These are phyloP conservation scores for Tinamus guttatus DNA, from an alignment of 2,113 vertebrate genomes.

Conservation along the genomic window DNA sequence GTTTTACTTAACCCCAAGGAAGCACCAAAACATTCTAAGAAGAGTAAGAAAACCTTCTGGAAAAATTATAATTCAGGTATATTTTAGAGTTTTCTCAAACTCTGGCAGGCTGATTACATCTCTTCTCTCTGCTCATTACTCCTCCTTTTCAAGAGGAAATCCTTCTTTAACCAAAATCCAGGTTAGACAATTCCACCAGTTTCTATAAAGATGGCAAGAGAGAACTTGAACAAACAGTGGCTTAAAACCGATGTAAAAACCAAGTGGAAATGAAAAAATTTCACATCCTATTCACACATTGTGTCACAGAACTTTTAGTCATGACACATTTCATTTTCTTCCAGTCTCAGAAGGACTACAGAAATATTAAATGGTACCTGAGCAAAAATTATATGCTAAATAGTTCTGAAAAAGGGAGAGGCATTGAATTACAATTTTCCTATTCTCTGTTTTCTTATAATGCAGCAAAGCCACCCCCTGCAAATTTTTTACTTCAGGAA, in stretches of 20 bases:
- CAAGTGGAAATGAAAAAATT: not conserved
- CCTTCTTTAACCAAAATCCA: not conserved
- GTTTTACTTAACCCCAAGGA: not conserved
- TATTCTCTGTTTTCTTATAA: not conserved
- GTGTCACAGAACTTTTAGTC: not conserved
- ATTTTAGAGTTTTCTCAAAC: not conserved
- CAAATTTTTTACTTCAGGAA: not conserved
- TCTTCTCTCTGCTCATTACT: not conserved
- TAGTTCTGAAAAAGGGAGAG: not conserved
- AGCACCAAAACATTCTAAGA: not conserved
- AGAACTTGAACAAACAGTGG: not conserved
- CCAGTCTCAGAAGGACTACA: not conserved
- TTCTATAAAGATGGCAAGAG: not conserved
- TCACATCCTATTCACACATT: not conserved
- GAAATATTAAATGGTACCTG: not conserved
- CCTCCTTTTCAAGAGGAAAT: not conserved
- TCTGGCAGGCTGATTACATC: not conserved
- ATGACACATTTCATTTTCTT: not conserved
- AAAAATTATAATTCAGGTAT: not conserved
- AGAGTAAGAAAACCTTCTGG: not conserved
- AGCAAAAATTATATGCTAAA: not conserved
- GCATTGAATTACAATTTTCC: not conserved
- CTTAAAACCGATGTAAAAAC: not conserved
- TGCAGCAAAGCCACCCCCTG: not conserved
- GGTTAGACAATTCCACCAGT: not conserved